Conservation (phyloP, 2,113 vertebrate genomes). For the Hucho hucho region DNA sequence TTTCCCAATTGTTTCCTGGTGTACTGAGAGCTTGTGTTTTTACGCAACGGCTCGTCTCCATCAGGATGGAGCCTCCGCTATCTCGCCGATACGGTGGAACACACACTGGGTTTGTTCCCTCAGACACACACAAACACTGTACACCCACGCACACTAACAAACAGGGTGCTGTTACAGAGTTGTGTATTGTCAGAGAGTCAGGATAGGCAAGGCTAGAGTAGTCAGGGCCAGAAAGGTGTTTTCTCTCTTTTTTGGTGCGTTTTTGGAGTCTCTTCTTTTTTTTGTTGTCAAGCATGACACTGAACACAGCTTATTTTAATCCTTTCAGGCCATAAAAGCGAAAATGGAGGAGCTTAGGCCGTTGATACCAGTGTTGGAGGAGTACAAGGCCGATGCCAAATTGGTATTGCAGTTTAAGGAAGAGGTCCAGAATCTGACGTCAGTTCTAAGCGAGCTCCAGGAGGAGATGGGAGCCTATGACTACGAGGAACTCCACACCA, state of each 20-base stretch:
- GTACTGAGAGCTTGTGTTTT: conserved; percentile 90
- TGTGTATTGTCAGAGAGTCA: conserved; percentile 37
- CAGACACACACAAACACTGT: conserved; percentile 51
- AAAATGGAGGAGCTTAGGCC: conserved; percentile 99
- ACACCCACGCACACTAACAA: conserved; percentile 32
- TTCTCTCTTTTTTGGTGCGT: conserved; percentile 51
- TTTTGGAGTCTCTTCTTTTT: conserved; percentile 60
- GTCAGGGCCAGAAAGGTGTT: conserved; percentile 69
- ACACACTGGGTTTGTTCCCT: conserved; percentile 55
- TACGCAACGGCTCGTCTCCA: conserved; percentile 50
- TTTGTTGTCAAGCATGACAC: conserved; percentile 81
- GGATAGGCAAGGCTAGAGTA: conserved; percentile 66
- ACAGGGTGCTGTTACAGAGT: conserved; percentile 17
- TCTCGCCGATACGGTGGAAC: conserved; percentile 53
- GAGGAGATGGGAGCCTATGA: conserved; percentile 99
- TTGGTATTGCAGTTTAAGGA: conserved; percentile 99
- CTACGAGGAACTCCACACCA: conserved; percentile 98
- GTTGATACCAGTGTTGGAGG: conserved; percentile 99
- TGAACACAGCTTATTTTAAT: conserved; percentile 98
- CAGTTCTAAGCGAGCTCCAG: conserved; percentile 97
- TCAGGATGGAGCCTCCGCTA: conserved; percentile 52
- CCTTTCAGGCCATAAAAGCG: conserved; percentile 99
- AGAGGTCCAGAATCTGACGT: conserved; percentile 99
- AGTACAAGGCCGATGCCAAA: conserved; percentile 99
- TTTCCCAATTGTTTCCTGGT: conserved; percentile 96